Evolutionary conservation across 2,113 vertebrate genomes (phyloP), one percentile per base, ranked within the genome.

Genomic region (Sinosuthora webbiana): DNA sequence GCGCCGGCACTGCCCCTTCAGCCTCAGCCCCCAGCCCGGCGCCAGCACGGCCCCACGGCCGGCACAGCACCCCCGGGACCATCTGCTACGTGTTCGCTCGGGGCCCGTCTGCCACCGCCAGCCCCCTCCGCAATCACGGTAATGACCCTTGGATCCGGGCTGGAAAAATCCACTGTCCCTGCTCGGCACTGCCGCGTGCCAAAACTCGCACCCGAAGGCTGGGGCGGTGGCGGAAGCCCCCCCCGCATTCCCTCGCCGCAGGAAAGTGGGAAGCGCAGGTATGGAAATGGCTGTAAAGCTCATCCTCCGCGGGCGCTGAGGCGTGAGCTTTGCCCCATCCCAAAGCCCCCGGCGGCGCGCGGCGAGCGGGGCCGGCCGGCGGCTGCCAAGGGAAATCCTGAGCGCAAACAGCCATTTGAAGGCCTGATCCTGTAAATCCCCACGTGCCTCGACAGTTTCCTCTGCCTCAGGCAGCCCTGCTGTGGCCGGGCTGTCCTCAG

Each of bases 311-410:
- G 6, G 87, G 83, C 35, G 82, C 71, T 44, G 27, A 94, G 96
- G 93, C 74, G 84, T 31, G 78, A 96, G 94, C 92, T 86, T 80
- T 35, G 63, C 90, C 94, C 87, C 89, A 59, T 71, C 87, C 64
- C 42, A 5, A 41, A 84, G 74, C 64, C 87, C 69, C 69, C 3
- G 47, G 31, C 25, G 22, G 68, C 68, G 13, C 6, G 25, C 17
- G 69, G 95, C 14, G 28, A 93, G 87, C 8, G 3, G 70, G 80
- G 62, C 93, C 13, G 28, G 90, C 35, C 9, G n/a, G 70, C 23
- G 23, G 80, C 95, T 94, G 95, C 96, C 96, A 92, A 93, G 95
- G 95, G 95, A 95, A 96, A 96, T 97, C 96, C 93, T 96, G 94
- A 83, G 60, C 15, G 77, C 93, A 74, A 80, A 87, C 79, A 83